Evolutionary conservation across 2,113 vertebrate genomes (phyloP).

Genomic region (Pheucticus melanocephalus): DNA sequence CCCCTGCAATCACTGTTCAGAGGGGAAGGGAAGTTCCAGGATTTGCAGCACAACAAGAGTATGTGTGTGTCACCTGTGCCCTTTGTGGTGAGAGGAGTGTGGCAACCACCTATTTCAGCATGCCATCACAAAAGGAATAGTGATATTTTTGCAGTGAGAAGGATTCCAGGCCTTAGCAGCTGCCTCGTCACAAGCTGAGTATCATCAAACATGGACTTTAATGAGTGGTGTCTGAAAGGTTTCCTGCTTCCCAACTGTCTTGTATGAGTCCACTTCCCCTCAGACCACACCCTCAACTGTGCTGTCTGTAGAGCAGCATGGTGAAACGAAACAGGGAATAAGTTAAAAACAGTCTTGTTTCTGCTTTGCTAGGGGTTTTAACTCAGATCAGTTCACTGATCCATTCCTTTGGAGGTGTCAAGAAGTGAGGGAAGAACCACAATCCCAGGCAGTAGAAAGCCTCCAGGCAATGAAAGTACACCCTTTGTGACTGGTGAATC

Average conservation of each 20-base stretch:
- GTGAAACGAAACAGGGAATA: neutral
- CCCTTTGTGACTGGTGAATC: neutral
- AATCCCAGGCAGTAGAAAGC: neutral
- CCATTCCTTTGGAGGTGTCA: neutral
- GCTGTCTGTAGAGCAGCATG: neutral
- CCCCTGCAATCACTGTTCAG: rapidly evolving
- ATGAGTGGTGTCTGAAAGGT: neutral
- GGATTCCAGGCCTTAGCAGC: neutral
- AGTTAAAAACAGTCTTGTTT: neutral
- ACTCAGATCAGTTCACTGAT: neutral
- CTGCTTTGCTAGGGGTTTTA: neutral
- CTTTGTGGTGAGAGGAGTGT: neutral
- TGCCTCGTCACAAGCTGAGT: neutral
- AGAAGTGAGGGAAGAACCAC: neutral
- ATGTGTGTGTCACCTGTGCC: neutral
- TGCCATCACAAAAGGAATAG: neutral
- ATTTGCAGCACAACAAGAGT: neutral
- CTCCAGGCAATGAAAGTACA: neutral
- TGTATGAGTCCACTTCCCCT: neutral
- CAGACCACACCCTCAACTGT: neutral
- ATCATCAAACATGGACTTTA: neutral
- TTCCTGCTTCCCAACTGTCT: neutral
- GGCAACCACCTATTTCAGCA: neutral
- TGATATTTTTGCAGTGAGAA: neutral
- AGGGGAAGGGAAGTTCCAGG: neutral